A percentile compares a stretch with the other conserved stretches of the same genome.
These are phyloP conservation scores for Eucriotettix oculatus DNA, from an alignment of 2,888 invertebrate genomes.

Conservation along the genomic window DNA sequence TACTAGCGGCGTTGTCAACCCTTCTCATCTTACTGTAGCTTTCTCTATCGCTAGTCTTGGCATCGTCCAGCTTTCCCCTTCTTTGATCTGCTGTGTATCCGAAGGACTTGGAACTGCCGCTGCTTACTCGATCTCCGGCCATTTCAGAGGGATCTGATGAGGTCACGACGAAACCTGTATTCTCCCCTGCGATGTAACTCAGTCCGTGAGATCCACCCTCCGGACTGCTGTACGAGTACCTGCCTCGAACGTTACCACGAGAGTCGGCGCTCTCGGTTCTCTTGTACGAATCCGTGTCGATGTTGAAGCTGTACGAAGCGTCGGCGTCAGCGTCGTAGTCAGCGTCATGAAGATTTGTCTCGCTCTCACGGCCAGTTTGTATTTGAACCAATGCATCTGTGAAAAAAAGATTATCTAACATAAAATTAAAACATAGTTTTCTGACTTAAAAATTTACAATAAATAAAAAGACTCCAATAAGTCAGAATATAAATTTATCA, in stretches of 20 bases:
- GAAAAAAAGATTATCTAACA: too few species aligned
- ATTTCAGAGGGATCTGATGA: slow-evolving; percentile 15
- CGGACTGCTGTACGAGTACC: slow-evolving; percentile 13
- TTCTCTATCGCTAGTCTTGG: background rate
- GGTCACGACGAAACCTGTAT: slow-evolving; percentile 19
- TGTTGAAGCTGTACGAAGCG: slow-evolving; percentile 19
- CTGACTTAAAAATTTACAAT: too few species aligned
- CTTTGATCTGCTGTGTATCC: background rate
- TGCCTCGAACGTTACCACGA: slow-evolving; percentile 18
- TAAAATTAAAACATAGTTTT: too few species aligned
- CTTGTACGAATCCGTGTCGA: slow-evolving; percentile 17
- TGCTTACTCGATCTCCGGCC: background rate
- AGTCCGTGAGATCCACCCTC: slow-evolving; percentile 6
- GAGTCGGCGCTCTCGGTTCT: slow-evolving; percentile 18
- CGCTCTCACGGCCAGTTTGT: too few species aligned
- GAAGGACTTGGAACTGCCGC: background rate
- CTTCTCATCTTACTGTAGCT: background rate
- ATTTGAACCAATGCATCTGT: too few species aligned
- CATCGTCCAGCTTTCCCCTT: background rate
- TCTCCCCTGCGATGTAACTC: slow-evolving; percentile 18
- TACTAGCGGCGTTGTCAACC: background rate
- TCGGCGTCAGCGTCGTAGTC: slow-evolving; percentile 16
- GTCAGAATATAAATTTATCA: too few species aligned
- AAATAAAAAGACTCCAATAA: too few species aligned
- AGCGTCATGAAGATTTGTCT: background rate